Evolutionary conservation across 2,888 invertebrate genomes (phyloP), one percentile per base, ranked within the genome.

Genomic region (Volucella inanis): DNA sequence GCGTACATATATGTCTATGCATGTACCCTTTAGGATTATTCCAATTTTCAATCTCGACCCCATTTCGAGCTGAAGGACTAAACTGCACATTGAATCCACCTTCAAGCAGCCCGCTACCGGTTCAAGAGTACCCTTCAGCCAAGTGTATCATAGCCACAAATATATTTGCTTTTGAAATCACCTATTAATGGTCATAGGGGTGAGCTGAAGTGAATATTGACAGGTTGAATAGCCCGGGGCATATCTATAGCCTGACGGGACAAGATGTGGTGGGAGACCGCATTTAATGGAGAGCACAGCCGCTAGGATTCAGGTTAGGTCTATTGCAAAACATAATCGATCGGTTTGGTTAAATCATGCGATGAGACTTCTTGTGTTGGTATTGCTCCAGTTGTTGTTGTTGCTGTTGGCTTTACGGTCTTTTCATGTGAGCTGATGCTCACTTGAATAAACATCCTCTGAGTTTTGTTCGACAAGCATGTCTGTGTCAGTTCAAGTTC

Each of bases 281-380:
- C 31, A 31, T 31, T 6, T 31, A 31, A 31, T 31, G 31, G 31
- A 31, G 31, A 31, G 31, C 31, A 31, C 31, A 31, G 31, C 43
- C 45, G 12, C 41, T 18, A 14, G 18, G 18, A 6, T 31, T 31
- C 31, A 31, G 61, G 38, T 47, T 41, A 12, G 59, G 8, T 57
- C 52, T 52, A 76, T 65, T 54, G 65, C 10, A 77, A 82, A 65
- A 78, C 67, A 72, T 77, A 82, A 83, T 83, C 82, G 67, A 83
- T 78, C 61, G 72, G 68, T 62, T 67, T 71, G 72, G 68, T 62
- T 67, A 83, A 83, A 78, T 83, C 67, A 78, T 67, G 82, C 78
- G 82, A 72, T 57, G 15, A 43, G 64, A 65, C 47, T 62, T 47
- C 62, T 75, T 68, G 62, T 62, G 68, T 52, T 72, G 54, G 41